Evolutionary conservation across 2,888 invertebrate species (phyloP), one percentile per base, ranked within the genome.

Genomic region (Platerodrilus igneus): DNA sequence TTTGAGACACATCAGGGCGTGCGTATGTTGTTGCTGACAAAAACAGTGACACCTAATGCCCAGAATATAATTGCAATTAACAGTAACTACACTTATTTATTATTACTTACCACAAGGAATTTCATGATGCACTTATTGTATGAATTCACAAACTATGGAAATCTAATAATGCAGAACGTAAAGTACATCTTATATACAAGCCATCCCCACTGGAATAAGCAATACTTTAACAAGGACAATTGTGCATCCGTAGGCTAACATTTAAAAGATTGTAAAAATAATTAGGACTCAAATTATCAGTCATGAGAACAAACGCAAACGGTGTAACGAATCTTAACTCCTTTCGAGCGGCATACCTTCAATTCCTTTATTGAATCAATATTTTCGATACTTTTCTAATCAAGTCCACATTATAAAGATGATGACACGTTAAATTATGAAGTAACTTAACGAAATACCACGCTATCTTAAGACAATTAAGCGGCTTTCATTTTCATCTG

Each of bases 161-260:
- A 16, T 35, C 17, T 35, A 35, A 26, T 27, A 26, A 19, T 15
- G 15, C n/a, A 8, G 2, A 17, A 18, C 7, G 8, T n/a, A n/a
- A 5, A 8, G 4, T 4, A n/a, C 3, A n/a, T 26, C 18, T 26
- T 35, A 35, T 35, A 35, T 38, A 33, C 33, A 22, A 10, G 22
- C 22, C 33, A 39, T 39, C 39, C 39, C 39, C 39, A 33, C 39
- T 32, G 33, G 16, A 9, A 23, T 10, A 15, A 19, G 23, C 33
- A 33, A 33, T 39, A 33, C 15, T 39, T 39, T 25, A 21, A 23
- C 32, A 39, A 39, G 39, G 39, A 27, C 32, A 21, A 27, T 33
- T 33, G 21, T 25, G 28, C 17, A 33, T 33, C 32, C 18, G 14
- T 21, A 18, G 20, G 26, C 23, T 37, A 34, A 17, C 34, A 40